Evolutionary conservation across 2,113 vertebrate species (phyloP).

Genomic region (Myotis yumanensis): DNA sequence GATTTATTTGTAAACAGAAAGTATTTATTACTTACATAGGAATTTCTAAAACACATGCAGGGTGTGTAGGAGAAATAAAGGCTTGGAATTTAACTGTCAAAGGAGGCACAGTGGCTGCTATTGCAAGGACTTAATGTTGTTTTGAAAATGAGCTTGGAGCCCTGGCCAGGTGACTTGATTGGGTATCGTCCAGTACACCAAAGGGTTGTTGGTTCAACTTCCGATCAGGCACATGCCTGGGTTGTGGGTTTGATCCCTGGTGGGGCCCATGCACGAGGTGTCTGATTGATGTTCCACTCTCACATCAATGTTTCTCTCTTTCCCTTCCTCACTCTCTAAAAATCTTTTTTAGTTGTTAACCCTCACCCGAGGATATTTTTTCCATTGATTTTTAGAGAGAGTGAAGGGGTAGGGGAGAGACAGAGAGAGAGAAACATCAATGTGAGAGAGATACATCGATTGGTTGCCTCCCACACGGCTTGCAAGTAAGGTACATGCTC

Average conservation of each 20-base stretch:
- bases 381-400: no score
- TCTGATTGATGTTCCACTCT: background rate
- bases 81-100: background rate
- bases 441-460: no score
- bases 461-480: no score
- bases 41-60: background rate
- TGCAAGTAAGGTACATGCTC: no score
- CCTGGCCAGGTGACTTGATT: no score
- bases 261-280: background rate
- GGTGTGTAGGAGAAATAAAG: background rate
- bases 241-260: no score
- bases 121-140: rapidly evolving
- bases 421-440: no score
- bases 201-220: background rate
- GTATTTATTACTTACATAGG: background rate
- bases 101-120: background rate
- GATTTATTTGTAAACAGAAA: background rate
- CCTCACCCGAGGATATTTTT: no score
- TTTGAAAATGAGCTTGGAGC: background rate
- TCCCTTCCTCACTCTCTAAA: background rate
- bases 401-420: no score
- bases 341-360: background rate
- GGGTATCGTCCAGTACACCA: background rate
- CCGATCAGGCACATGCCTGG: background rate
- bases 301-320: background rate